Percentiles rank a stretch among this genome's conserved stretches.
These are phyloP conservation scores for Carabus problematicus DNA, from an alignment of 2,888 invertebrate genomes.

Conservation along the genomic window DNA sequence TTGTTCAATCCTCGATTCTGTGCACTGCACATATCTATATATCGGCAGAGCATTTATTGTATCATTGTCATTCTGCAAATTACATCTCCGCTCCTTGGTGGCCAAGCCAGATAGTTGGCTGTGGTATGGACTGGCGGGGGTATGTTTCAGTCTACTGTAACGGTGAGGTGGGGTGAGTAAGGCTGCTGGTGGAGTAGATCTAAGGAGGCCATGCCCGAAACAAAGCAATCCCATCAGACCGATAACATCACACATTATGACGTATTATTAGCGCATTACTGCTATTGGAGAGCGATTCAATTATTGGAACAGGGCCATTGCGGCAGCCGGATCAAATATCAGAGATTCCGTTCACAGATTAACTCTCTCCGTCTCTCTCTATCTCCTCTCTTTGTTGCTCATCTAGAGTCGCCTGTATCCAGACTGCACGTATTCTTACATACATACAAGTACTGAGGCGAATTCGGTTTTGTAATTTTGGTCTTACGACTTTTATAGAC, in stretches of 20 bases:
- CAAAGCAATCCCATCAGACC: conserved; percentile 61
- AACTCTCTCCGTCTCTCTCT: conserved; percentile 24
- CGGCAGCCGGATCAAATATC: conserved; percentile 53
- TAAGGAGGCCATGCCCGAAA: conserved; percentile 51
- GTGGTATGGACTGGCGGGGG: too few relatives aligned
- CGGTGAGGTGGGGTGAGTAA: not conserved
- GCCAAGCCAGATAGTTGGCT: too few relatives aligned
- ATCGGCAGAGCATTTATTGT: not conserved
- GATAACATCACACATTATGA: conserved; percentile 61
- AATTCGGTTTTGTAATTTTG: too few relatives aligned
- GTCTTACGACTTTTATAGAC: too few relatives aligned
- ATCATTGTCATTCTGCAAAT: not conserved
- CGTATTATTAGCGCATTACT: conserved; percentile 63
- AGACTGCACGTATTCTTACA: too few relatives aligned
- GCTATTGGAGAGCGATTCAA: conserved; percentile 57
- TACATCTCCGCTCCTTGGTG: too few relatives aligned
- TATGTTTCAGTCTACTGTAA: too few relatives aligned
- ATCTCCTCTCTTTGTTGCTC: too few relatives aligned
- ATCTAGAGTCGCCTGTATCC: too few relatives aligned
- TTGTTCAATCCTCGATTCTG: too few relatives aligned
- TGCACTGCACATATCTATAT: conserved; percentile 1
- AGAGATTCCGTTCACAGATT: conserved; percentile 49
- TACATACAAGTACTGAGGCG: too few relatives aligned
- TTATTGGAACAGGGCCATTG: conserved; percentile 61
- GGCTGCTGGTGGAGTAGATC: not conserved